Evolutionary conservation across 2,797 vertebrate species (phyloP), one percentile per base, ranked within the genome.

Genomic region (Galago senegalensis): DNA sequence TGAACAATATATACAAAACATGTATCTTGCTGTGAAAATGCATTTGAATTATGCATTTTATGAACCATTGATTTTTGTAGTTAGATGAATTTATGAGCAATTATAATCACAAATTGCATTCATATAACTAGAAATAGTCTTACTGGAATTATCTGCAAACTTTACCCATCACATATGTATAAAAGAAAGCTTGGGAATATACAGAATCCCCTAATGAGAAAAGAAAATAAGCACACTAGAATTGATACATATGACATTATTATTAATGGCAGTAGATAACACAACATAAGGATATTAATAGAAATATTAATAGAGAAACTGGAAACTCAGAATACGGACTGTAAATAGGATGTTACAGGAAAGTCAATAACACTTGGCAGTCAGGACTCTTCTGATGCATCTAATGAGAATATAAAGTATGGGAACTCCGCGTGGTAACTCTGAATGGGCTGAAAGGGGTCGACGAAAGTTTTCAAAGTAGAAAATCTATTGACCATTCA

Each of bases 241-340:
- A 80, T 40, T 40, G 10, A 34, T 76, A 77, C 1, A 67, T 76
- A 53, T 81, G n/a, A 29, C 75, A 65, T 83, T 60, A 91, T 84
- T 96, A 94, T 85, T 91, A 93, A 95, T 58, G 87, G 82, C 20
- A 86, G 21, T 53, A 53, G 17, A 93, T 85, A 75, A 88, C 88
- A 93, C 2, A 85, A 25, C 65, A 46, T 27, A 79, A 29, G 25
- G 46, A 67, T 95, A 83, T 92, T 96, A 95, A 92, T 16, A 95
- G 87, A 94, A 60, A 72, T 96, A 95, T 89, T 96, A 96, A 96
- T 80, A 92, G 60, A 96, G 58, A 89, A 73, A 88, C 91, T 93
- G 40, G 85, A 95, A 96, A 91, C 27, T 90, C 63, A 88, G 37
- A 94, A 75, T 77, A 86, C 46, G 84, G 67, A 93, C 58, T 86